These are phyloP conservation scores for Steromphala cineraria DNA, from an alignment of 2,888 invertebrate species.

Conservation along the genomic window DNA sequence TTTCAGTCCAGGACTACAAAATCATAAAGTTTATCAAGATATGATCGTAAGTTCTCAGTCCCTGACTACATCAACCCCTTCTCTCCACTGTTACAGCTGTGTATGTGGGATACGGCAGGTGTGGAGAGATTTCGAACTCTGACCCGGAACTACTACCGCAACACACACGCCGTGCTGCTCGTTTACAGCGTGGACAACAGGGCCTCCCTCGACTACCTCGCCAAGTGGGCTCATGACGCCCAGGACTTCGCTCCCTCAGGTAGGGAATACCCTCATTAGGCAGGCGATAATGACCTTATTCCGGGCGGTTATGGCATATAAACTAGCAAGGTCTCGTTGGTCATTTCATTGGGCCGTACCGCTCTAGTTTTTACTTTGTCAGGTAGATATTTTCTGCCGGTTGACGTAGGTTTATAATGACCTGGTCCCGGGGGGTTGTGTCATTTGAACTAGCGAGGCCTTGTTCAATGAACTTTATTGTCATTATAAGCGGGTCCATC, in stretches of 20 bases:
- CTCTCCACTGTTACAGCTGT: constrained; percentile 38
- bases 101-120: constrained; percentile 60
- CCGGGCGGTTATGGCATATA: neutral
- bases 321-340: no score
- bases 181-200: constrained; percentile 55
- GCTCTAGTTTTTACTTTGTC: no score
- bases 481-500: no score
- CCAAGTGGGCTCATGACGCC: constrained; percentile 51
- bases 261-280: constrained; percentile 12
- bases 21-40: neutral
- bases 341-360: no score
- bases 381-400: no score
- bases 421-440: no score
- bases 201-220: constrained; percentile 47
- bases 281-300: neutral
- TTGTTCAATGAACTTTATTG: no score
- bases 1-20: no score
- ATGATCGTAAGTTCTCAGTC: no score
- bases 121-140: constrained; percentile 56
- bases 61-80: neutral
- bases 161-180: constrained; percentile 51
- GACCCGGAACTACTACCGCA: constrained; percentile 62
- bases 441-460: no score
- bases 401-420: no score
- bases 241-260: constrained; percentile 50